Evolutionary conservation across 1,140 invertebrate genomes (phyloP), one percentile per base, ranked within the genome.

Genomic region (Lethrus apterus): DNA sequence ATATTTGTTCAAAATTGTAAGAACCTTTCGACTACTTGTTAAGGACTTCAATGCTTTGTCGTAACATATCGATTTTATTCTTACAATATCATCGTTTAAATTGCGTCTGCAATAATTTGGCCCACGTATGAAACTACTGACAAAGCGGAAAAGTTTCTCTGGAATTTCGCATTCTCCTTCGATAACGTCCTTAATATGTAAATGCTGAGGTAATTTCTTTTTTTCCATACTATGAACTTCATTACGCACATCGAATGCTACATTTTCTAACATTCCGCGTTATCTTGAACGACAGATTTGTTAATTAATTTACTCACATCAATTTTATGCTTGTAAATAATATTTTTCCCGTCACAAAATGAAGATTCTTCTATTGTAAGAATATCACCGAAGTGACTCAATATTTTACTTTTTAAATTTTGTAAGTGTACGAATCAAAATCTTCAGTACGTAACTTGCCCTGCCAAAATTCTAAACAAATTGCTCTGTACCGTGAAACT

Each of bases 181-280:
- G 48, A 65, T 62, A 18, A 63, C 29, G 42, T 64, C 60, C 43
- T 65, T 55, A 55, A 51, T 60, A 50, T 54, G 58, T 54, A 63
- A 10, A 34, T 52, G 24, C 26, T 55, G 9, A 26, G 32, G 3
- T n/a, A n/a, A n/a, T 46, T 58, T 38, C 20, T 8, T 38, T 13
- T 38, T 38, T 4, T 38, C 24, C 8, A 57, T 51, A 42, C 55
- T 54, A 45, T 57, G 56, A 20, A 63, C 59, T 21, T 50, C 56
- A 42, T 31, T 59, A 57, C 59, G 55, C 19, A 59, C 46, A 48
- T 56, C 19, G 36, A 57, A 64, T 48, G 59, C 58, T 19, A 62
- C 57, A 53, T 60, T 35, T 57, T 57, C 50, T 54, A 55, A 55
- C 31, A 54, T 40, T 13, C 54, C 20, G 31, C 52, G 32, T 52